Conservation (phyloP, 2,113 vertebrate genomes). For the Chelonoidis abingdonii region DNA sequence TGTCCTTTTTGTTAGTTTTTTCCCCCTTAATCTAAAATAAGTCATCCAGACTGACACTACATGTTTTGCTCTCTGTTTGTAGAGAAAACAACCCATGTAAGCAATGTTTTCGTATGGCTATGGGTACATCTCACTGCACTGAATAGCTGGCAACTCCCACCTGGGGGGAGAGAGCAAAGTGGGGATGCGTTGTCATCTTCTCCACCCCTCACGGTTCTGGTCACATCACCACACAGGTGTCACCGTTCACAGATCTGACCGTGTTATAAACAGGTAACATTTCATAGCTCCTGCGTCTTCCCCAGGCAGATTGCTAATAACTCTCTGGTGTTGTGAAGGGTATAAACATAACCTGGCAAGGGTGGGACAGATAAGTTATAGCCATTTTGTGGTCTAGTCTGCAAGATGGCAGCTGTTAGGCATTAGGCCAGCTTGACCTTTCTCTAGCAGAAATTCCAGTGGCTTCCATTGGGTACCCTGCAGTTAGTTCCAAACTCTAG, state of each 20-base stretch:
- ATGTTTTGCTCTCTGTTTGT: not conserved
- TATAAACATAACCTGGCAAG: not conserved
- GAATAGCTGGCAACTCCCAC: not conserved
- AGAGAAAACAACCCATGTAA: no score
- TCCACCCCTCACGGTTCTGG: not conserved
- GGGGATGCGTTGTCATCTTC: no score
- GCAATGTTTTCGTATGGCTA: not conserved
- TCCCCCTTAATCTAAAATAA: not conserved
- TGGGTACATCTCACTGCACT: not conserved
- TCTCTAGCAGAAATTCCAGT: accelerated
- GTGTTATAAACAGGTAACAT: not conserved
- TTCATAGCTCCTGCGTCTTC: not conserved
- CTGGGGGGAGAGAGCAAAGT: not conserved
- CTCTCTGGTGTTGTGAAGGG: not conserved
- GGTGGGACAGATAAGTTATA: not conserved
- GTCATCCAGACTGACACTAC: accelerated
- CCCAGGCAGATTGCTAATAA: not conserved
- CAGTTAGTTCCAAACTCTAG: accelerated
- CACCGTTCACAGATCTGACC: not conserved
- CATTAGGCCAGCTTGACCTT: not conserved
- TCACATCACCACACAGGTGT: not conserved
- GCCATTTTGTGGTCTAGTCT: not conserved
- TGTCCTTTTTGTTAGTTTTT: not conserved
- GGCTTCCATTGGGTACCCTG: accelerated
- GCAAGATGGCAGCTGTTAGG: not conserved